Percentiles rank a stretch among this genome's conserved stretches.
Conservation (phyloP, 2,888 invertebrate genomes). For the Neocrepidodera transversa region DNA sequence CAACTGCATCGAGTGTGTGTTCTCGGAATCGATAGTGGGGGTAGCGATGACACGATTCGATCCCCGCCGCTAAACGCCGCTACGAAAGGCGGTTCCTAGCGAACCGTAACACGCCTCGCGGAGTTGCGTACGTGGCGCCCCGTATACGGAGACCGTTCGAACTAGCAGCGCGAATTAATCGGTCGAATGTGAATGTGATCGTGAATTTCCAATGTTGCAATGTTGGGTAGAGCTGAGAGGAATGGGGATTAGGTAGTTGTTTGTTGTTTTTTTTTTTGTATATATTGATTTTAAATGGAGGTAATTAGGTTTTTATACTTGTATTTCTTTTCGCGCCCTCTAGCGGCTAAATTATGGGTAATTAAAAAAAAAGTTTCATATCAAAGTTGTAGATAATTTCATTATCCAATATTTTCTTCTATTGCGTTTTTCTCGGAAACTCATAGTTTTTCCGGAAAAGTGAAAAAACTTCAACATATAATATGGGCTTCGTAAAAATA, state of each 20-base stretch:
- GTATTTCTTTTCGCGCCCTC: background rate
- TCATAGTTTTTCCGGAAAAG: too few relatives aligned
- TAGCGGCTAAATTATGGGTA: too few relatives aligned
- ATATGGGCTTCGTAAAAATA: too few relatives aligned
- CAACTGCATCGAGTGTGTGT: slow-evolving; percentile 16
- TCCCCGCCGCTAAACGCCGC: background rate
- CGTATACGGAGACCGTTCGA: slow-evolving; percentile 4
- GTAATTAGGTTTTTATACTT: slow-evolving; percentile 15
- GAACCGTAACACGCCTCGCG: slow-evolving; percentile 5
- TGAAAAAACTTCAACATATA: too few relatives aligned
- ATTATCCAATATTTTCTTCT: too few relatives aligned
- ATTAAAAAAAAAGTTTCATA: too few relatives aligned
- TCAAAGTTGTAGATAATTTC: too few relatives aligned
- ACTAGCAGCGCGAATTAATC: slow-evolving; percentile 23
- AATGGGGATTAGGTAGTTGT: slow-evolving; percentile 7
- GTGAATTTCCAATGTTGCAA: slow-evolving; percentile 28
- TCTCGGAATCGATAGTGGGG: background rate
- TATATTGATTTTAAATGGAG: slow-evolving; percentile 9
- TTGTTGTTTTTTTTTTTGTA: too few relatives aligned
- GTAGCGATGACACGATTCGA: background rate
- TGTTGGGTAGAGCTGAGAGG: slow-evolving; percentile 13
- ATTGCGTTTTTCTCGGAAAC: too few relatives aligned
- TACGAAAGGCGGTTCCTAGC: background rate
- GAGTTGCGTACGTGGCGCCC: slow-evolving; percentile 14
- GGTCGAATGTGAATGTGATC: too few relatives aligned